Evolutionary conservation across 2,888 invertebrate species (phyloP).

Genomic region (Xanthostigma xanthostigma): DNA sequence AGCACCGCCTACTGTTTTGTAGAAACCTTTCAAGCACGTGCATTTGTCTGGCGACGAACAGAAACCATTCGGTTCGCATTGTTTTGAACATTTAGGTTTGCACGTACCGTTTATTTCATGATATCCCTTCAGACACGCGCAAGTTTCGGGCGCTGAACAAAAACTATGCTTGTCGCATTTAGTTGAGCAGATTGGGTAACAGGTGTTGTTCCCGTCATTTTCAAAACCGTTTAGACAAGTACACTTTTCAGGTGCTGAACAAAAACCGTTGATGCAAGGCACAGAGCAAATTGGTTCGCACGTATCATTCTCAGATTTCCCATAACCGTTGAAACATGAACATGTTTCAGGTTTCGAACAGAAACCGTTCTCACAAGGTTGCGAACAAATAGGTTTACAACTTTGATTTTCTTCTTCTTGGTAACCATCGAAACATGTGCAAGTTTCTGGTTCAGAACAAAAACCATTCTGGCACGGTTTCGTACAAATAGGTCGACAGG

Average conservation of each 20-base stretch:
- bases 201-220: conserved; percentile 4
- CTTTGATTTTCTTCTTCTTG: neutral
- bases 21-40: neutral
- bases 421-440: conserved; percentile 20
- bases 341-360: conserved; percentile 24
- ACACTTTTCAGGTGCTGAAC: conserved; percentile 6
- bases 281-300: neutral
- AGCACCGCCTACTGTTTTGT: conserved; percentile 26
- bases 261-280: conserved; percentile 6
- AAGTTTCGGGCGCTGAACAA: conserved; percentile 20
- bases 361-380: conserved; percentile 20
- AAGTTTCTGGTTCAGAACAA: conserved; percentile 22
- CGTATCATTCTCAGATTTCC: neutral
- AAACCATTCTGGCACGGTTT: conserved; percentile 22
- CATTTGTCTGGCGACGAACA: neutral
- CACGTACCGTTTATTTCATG: conserved; percentile 39
- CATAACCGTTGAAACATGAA: conserved; percentile 20
- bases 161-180: conserved; percentile 22
- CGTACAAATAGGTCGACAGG: conserved; percentile 16
- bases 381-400: conserved; percentile 23
- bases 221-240: conserved; percentile 12
- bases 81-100: conserved; percentile 19
- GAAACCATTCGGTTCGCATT: neutral
- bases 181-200: conserved; percentile 9
- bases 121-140: conserved; percentile 19